Evolutionary conservation across 2,888 invertebrate species (phyloP).

Genomic region (Cerastis rubricosa): DNA sequence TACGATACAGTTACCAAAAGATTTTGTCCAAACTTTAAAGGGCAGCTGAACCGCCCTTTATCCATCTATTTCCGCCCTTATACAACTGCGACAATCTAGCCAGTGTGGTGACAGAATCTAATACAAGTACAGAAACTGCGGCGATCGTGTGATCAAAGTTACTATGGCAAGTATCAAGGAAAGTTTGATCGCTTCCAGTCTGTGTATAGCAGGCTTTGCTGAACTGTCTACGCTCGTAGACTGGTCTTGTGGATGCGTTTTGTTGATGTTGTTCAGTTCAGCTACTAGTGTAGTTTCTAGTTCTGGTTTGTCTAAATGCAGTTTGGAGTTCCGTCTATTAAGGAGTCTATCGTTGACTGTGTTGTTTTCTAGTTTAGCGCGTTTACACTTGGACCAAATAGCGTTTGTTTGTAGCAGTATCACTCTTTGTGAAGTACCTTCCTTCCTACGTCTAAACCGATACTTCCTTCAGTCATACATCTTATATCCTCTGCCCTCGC

Average conservation of each 20-base stretch:
- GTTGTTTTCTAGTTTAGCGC: background rate
- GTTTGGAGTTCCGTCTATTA: background rate
- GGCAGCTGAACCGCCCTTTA: background rate
- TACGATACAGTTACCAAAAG: background rate
- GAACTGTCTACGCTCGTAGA: background rate
- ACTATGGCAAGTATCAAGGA: slow-evolving; percentile 23
- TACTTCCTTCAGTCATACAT: background rate
- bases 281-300: slow-evolving; percentile 1
- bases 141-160: slow-evolving; percentile 35
- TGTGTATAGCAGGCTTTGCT: background rate
- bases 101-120: slow-evolving; percentile 1
- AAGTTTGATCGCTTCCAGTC: slow-evolving; percentile 20
- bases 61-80: background rate
- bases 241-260: slow-evolving; percentile 13
- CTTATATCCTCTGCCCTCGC: background rate
- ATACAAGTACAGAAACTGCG: slow-evolving; percentile 11
- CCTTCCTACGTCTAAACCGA: background rate
- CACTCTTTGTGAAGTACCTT: background rate
- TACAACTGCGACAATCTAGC: slow-evolving; percentile 4
- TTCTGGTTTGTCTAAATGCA: background rate
- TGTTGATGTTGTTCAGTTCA: slow-evolving; percentile 19
- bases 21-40: slow-evolving; percentile 1
- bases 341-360: background rate
- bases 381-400: background rate
- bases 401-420: background rate